Percentiles rank a stretch among this genome's conserved stretches.
These are phyloP conservation scores for Acridotheres tristis DNA, from an alignment of 2,797 vertebrate species.

Conservation along the genomic window DNA sequence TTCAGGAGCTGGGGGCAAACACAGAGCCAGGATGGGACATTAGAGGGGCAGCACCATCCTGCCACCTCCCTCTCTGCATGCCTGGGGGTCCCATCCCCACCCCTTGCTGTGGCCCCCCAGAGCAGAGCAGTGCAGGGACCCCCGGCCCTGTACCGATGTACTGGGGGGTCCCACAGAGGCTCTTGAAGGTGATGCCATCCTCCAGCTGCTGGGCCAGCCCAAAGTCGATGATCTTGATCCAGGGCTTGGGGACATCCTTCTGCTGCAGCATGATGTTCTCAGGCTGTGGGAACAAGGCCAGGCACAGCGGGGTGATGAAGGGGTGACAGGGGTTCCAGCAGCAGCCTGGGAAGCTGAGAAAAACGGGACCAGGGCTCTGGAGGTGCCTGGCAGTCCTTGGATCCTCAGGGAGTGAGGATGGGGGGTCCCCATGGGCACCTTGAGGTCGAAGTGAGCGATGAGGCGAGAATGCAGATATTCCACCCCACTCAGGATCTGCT, in stretches of 20 bases:
- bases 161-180: slow-evolving; percentile 79
- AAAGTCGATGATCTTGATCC: slow-evolving; percentile 84
- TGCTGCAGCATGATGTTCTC: slow-evolving; percentile 86
- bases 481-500: slow-evolving; percentile 81
- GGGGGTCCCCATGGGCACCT: slow-evolving; percentile 51
- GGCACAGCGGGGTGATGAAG: accelerated
- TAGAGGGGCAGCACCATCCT: neutral
- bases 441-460: slow-evolving; percentile 83
- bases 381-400: neutral
- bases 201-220: slow-evolving; percentile 78
- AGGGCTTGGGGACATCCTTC: slow-evolving; percentile 67
- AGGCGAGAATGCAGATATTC: slow-evolving; percentile 74
- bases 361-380: neutral
- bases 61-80: neutral
- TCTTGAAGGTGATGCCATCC: slow-evolving; percentile 75
- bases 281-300: slow-evolving; percentile 55
- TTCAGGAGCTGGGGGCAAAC: slow-evolving; percentile 74
- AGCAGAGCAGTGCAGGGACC: neutral
- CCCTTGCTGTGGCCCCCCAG: neutral
- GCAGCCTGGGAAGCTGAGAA: neutral
- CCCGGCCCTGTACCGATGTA: slow-evolving; percentile 72
- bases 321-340: accelerated
- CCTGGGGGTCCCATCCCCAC: accelerated
- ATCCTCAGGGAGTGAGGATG: neutral
- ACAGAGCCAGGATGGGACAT: neutral